Evolutionary conservation across 30 jellyfish, hydroid and myxozoan genomes (phyloP), one percentile per base, ranked within the genome.

Genomic region (Haliclystus octoradiatus): DNA sequence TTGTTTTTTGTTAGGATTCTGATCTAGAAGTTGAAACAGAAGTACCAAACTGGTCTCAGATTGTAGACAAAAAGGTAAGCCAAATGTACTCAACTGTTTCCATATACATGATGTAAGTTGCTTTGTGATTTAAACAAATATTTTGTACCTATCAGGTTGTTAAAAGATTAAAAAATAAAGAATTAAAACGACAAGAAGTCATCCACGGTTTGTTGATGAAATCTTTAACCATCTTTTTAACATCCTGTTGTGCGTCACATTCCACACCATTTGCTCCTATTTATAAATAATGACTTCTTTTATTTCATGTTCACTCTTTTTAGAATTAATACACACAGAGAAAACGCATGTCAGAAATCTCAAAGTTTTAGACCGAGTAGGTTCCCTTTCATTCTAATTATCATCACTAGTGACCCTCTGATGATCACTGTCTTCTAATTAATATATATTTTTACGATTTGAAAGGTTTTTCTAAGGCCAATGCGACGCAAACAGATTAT

Each of bases 131-230:
- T 9, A 40, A 9, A 40, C 9, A 5, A 19, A 9, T 40, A 40
- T 19, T 68, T 31, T 80, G 33, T 64, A 27, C 25, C 50, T 63
- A 67, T 79, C 52, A 89, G 98, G 53, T 69, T 22, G 80, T 81
- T 49, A 81, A 77, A 52, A 71, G 76, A 52, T 65, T 89, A 40
- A 89, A 89, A 77, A 78, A 53, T 63, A 89, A 89, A 73, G 98
- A 89, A 65, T 78, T 89, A 31, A 89, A 89, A 66, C 85, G 98
- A 49, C 98, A 89, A 68, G 98, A 89, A 68, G 98, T 89, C 62
- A 89, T 89, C 33, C 98, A 80, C 53, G 98, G 98, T 89, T 52
- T 26, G 93, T 49, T 25, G 22, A 2, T 26, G 12, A 3, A 2
- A 33, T 68, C 1, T 19, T 23, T 0, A 1, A 3, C 7, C 25